Evolutionary conservation across 2,113 vertebrate genomes (phyloP), one percentile per base, ranked within the genome.

Genomic region (Odontophorus gujanensis): DNA sequence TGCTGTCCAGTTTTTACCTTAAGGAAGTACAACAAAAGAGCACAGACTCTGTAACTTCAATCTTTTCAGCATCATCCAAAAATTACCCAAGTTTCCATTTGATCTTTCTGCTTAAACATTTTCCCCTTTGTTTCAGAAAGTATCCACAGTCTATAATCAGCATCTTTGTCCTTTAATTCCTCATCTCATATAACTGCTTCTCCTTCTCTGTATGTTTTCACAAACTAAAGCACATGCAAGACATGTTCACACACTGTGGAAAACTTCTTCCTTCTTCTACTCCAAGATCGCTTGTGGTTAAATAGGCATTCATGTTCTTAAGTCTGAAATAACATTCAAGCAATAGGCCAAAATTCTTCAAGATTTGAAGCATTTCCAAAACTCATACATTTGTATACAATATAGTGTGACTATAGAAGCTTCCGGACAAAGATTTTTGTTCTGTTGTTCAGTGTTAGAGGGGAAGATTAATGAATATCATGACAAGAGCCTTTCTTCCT

Each of bases 261-360:
- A 93, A 87, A 67, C 11, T 22, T 78, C 32, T 36, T 86, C 21
- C 16, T 7, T 55, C 28, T 43, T 72, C 61, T 38, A 38, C 57
- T 7, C 61, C 8, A 32, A 77, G 42, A 88, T 34, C n/a, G 80
- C 20, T 18, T 63, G 28, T 17, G 30, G 47, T 73, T 65, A 87
- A 72, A 25, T 24, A 75, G 18, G 40, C 2, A 65, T 30, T 51
- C 0, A 0, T 0, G n/a, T 38, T 82, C 45, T 62, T 38, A 67
- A 34, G 43, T n/a, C 78, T 51, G 22, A 94, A 88, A 85, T 13
- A 72, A 32, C 5, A 20, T 59, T n/a, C n/a, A 84, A 87, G 68
- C 0, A 0, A 63, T 8, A 85, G 7, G 18, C 6, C 20, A 87
- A 59, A 81, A 68, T 79, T 57, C 15, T 67, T 86, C 10, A 2